A percentile compares a stretch with the other conserved stretches of the same genome.
Evolutionary conservation across 2,797 vertebrate species (phyloP).

Genomic region (Buphagus erythrorhynchus): DNA sequence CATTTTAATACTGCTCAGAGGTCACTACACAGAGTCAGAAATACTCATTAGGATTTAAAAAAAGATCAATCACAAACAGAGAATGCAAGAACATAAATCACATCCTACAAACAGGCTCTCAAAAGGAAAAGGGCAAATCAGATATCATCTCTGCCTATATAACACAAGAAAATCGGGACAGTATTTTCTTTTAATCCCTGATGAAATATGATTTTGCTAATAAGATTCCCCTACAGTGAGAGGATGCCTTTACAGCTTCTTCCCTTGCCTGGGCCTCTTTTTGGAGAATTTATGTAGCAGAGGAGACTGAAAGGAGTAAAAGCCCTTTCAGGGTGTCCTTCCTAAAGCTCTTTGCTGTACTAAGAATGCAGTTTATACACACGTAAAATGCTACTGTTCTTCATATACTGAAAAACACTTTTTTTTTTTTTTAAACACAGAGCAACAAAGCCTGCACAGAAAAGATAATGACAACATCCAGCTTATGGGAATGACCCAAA

Average conservation of each 20-base stretch:
- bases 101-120: not conserved
- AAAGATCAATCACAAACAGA: not conserved
- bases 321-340: not conserved
- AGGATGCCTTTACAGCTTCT: not conserved
- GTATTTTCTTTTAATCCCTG: not conserved
- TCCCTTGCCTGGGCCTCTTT: slow-evolving; percentile 12
- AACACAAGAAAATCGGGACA: not conserved
- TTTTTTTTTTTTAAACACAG: not conserved
- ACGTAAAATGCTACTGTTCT: not conserved
- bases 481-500: not conserved
- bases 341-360: not conserved
- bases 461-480: not conserved
- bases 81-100: not conserved
- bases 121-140: not conserved
- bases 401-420: rapidly evolving
- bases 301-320: not conserved
- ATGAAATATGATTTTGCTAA: not conserved
- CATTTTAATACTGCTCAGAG: not conserved
- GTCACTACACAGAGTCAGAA: not conserved
- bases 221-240: not conserved
- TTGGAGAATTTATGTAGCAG: not conserved
- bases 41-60: not conserved
- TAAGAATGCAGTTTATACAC: not conserved
- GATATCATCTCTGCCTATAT: not conserved
- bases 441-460: not conserved